Percentiles rank a stretch among this genome's conserved stretches.
Evolutionary conservation across 2,888 invertebrate species (phyloP).

Genomic region (Callosobruchus maculatus): DNA sequence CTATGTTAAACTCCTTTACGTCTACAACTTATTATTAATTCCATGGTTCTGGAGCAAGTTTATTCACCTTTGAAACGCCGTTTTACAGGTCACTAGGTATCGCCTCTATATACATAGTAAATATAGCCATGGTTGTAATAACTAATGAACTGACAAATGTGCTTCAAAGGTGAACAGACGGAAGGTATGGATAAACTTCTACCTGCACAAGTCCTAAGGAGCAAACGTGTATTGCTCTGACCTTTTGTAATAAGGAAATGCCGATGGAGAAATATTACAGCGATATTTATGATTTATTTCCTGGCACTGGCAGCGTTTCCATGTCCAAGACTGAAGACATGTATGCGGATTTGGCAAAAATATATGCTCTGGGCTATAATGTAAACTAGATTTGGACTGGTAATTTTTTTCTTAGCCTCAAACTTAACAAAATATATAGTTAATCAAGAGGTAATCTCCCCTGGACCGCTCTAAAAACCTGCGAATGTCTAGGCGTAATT

Average conservation of each 20-base stretch:
- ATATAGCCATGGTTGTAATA: neutral
- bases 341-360: too few species aligned
- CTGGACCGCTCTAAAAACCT: too few species aligned
- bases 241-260: neutral
- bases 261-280: neutral
- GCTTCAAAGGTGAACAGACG: neutral
- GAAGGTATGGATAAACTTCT: neutral
- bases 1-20: neutral
- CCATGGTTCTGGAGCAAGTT: neutral
- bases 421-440: too few species aligned
- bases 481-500: too few species aligned
- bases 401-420: too few species aligned
- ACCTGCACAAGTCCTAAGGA: neutral
- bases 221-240: neutral
- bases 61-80: neutral
- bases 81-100: neutral
- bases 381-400: too few species aligned
- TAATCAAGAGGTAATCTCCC: too few species aligned
- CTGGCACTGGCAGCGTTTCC: too few species aligned
- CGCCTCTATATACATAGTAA: neutral
- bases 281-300: too few species aligned
- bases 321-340: too few species aligned
- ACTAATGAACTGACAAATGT: neutral
- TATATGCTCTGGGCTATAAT: too few species aligned
- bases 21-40: neutral